Percentiles rank a stretch among this genome's conserved stretches.
phyloP scores from a whole-genome alignment of 2,888 invertebrate species.

The Acrocera orbiculus region DNA sequence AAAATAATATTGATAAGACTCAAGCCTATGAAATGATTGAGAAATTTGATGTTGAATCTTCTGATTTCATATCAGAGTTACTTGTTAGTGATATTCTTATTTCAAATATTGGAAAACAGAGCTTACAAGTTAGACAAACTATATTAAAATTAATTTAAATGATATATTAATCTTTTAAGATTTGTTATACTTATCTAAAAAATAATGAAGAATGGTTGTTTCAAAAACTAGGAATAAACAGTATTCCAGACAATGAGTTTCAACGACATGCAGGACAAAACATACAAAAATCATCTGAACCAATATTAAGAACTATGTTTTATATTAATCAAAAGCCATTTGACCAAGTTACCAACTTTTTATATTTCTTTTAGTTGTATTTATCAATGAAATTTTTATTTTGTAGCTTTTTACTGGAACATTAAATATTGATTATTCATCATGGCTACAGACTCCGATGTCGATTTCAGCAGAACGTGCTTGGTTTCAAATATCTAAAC shows the following conservation, averaged over 20 bases:
- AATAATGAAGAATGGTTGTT: conserved; percentile 50
- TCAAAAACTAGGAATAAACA: conserved; percentile 36
- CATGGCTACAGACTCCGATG: conserved; percentile 32
- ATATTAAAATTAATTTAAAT: background rate
- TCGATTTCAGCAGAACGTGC: conserved; percentile 31
- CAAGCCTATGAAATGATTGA: conserved; percentile 23
- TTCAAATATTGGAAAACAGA: conserved; percentile 39
- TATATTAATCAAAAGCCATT: conserved; percentile 57
- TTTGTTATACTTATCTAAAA: conserved; percentile 50
- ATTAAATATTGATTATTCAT: conserved; percentile 31
- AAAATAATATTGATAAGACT: conserved; percentile 12
- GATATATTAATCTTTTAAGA: conserved; percentile 14
- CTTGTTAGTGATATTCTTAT: conserved; percentile 46
- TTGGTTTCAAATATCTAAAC: conserved; percentile 31
- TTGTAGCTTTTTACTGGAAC: conserved; percentile 31
- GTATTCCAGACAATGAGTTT: conserved; percentile 22
- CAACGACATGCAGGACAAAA: conserved; percentile 29
- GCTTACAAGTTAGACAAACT: conserved; percentile 29
- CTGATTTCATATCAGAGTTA: conserved; percentile 34
- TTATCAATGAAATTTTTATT: conserved; percentile 3
- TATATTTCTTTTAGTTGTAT: background rate
- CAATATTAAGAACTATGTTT: conserved; percentile 59
- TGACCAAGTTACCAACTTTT: conserved; percentile 42
- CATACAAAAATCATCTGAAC: conserved; percentile 28
- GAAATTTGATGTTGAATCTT: conserved; percentile 32